A percentile compares a stretch with the other conserved stretches of the same genome.
phyloP scores from a whole-genome alignment of 92 coral and sea anemone genomes.

The Porites divaricata region DNA sequence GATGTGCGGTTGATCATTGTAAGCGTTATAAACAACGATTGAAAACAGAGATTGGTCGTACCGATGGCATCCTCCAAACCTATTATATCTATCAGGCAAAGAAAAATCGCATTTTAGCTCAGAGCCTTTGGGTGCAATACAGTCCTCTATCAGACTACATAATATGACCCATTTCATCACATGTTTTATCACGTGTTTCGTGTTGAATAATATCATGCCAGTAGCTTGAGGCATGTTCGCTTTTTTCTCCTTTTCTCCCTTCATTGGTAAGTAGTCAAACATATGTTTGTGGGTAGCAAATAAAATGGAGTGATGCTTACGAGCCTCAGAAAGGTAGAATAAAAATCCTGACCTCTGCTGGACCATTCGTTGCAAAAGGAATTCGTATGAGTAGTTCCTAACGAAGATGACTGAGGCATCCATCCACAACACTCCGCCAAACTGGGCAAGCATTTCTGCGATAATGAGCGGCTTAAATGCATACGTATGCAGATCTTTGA shows the following conservation, averaged over 20 bases:
- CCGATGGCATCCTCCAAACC: too few relatives aligned
- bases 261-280: conserved; percentile 13
- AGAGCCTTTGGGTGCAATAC: too few relatives aligned
- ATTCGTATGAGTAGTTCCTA: background rate
- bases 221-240: background rate
- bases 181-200: background rate
- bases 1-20: background rate
- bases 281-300: background rate
- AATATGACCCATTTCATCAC: background rate
- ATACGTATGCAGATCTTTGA: background rate
- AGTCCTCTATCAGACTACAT: too few relatives aligned
- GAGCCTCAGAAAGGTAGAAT: background rate
- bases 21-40: background rate
- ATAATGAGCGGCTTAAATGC: conserved; percentile 17
- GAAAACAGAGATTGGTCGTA: too few relatives aligned
- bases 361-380: background rate
- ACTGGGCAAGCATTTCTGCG: background rate
- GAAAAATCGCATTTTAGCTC: too few relatives aligned
- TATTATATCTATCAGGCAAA: too few relatives aligned
- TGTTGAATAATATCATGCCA: background rate
- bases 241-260: background rate
- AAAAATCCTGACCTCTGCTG: background rate
- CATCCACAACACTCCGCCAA: conserved; percentile 20
- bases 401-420: background rate
- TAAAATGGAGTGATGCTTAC: background rate